Evolutionary conservation across 2,113 vertebrate species (phyloP).

Genomic region (Eublepharis macularius): DNA sequence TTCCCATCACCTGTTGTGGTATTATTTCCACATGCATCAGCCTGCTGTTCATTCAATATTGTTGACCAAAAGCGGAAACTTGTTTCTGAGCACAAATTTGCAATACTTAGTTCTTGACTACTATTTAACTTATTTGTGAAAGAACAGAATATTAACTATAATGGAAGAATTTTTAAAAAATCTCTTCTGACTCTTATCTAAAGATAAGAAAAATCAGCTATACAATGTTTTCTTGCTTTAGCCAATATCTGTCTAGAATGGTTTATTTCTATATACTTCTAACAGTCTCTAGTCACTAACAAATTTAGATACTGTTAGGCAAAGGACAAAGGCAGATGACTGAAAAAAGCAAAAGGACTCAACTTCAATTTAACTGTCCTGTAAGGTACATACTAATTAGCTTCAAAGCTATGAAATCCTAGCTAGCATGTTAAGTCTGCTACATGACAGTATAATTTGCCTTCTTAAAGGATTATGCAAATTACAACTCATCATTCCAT

Average conservation of each 20-base stretch:
- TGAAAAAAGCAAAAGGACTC: conserved; percentile 76
- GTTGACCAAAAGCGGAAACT: background rate
- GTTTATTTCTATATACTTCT: conserved; percentile 57
- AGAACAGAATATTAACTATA: conserved; percentile 32
- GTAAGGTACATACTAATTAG: conserved; percentile 94
- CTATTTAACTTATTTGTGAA: conserved; percentile 33
- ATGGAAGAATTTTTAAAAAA: conserved; percentile 20
- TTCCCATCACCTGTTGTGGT: background rate
- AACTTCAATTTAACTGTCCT: conserved; percentile 87
- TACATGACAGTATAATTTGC: conserved; percentile 97
- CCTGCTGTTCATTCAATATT: background rate
- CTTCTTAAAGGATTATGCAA: conserved; percentile 98
- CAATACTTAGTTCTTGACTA: background rate
- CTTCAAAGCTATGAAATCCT: conserved; percentile 88
- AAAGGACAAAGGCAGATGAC: conserved; percentile 77
- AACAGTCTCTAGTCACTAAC: conserved; percentile 56
- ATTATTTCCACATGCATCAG: background rate
- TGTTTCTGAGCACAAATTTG: background rate
- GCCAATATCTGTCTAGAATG: conserved; percentile 34
- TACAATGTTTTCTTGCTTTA: conserved; percentile 57
- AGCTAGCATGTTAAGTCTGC: conserved; percentile 96
- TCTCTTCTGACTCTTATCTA: conserved; percentile 32
- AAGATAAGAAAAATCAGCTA: conserved; percentile 54
- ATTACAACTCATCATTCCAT: conserved; percentile 93
- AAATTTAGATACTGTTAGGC: conserved; percentile 65